A percentile compares a stretch with the other conserved stretches of the same genome.
These are phyloP conservation scores for Urosaurus nigricauda DNA, from an alignment of 2,797 vertebrate genomes.

Conservation along the genomic window DNA sequence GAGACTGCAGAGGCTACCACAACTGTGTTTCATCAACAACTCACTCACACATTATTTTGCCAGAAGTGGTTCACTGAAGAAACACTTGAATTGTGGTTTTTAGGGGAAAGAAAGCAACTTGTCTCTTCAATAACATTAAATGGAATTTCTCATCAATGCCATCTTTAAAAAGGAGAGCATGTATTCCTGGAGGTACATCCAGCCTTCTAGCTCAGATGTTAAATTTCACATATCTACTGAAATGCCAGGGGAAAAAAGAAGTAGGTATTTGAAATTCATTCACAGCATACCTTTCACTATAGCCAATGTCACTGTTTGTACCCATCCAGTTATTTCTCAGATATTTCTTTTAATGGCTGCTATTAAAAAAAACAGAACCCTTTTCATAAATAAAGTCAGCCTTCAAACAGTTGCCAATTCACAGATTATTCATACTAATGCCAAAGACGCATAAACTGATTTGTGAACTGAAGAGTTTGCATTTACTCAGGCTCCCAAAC, in stretches of 20 bases:
- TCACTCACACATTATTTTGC: slow-evolving; percentile 1
- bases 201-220: slow-evolving; percentile 49
- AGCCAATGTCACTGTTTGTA: slow-evolving; percentile 5
- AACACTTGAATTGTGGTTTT: neutral
- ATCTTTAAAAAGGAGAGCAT: slow-evolving; percentile 21
- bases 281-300: neutral
- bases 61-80: neutral
- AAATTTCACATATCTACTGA: slow-evolving; percentile 53
- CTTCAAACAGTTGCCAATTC: slow-evolving; percentile 31
- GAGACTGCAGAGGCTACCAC: neutral
- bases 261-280: neutral
- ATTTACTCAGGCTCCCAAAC: slow-evolving; percentile 47
- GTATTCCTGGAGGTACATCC: slow-evolving; percentile 37
- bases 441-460: slow-evolving; percentile 23
- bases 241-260: neutral
- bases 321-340: slow-evolving; percentile 47
- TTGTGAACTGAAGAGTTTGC: slow-evolving; percentile 7
- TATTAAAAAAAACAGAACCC: slow-evolving; percentile 59
- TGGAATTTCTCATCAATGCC: neutral
- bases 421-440: slow-evolving; percentile 67
- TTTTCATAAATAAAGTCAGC: slow-evolving; percentile 54
- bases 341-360: slow-evolving; percentile 64
- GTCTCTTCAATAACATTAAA: slow-evolving; percentile 38
- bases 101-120: slow-evolving; percentile 5
- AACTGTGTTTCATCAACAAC: neutral